Conservation (phyloP, 2,888 invertebrate species). For the Temnothorax ravouxi region DNA sequence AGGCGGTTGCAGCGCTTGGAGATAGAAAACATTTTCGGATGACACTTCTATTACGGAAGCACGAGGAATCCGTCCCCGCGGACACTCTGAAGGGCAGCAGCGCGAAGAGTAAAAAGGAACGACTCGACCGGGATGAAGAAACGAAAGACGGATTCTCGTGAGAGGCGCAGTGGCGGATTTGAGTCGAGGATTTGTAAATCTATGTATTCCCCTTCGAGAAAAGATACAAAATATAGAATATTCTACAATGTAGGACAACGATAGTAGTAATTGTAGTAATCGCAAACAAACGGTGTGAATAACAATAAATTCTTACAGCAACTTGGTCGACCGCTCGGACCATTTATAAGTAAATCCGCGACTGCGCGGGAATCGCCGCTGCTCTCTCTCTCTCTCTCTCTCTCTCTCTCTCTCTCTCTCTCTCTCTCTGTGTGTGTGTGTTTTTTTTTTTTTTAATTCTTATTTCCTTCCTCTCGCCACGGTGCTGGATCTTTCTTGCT, state of each 20-base stretch:
- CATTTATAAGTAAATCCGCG: background rate
- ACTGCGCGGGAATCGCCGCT: background rate
- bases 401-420: background rate
- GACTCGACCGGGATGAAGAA: background rate
- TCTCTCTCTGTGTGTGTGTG: too few species aligned
- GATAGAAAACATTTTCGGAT: constrained; percentile 53
- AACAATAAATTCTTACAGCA: background rate
- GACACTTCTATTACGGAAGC: constrained; percentile 51
- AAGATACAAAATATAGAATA: background rate
- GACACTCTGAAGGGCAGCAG: background rate
- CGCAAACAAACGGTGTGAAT: background rate
- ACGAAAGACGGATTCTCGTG: constrained; percentile 1
- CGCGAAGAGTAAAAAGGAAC: background rate
- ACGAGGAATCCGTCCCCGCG: constrained; percentile 16
- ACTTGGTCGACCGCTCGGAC: background rate
- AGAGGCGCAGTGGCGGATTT: background rate
- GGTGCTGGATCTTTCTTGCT: background rate
- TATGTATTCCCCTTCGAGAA: background rate
- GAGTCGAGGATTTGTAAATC: background rate
- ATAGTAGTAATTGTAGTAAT: background rate
- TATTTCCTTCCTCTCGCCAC: constrained; percentile 10
- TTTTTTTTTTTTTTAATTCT: constrained; percentile 14
- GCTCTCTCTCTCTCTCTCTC: background rate
- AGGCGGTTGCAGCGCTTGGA: background rate
- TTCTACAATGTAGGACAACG: background rate